Evolutionary conservation across 2,888 invertebrate species (phyloP).

Genomic region (Stenoptilia bipunctidactyla): DNA sequence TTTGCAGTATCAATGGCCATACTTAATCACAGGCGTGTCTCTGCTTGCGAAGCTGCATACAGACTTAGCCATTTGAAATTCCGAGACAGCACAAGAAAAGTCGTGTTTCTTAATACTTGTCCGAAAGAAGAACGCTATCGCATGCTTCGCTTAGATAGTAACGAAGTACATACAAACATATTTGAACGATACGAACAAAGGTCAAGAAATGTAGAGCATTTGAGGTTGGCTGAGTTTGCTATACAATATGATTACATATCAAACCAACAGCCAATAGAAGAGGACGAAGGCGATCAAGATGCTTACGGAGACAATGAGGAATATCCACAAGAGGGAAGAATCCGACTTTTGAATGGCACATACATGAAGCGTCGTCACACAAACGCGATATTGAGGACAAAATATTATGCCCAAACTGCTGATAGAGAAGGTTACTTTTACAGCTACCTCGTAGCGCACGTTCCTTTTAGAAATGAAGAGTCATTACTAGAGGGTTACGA

Average conservation of each 20-base stretch:
- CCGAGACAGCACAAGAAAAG: constrained; percentile 6
- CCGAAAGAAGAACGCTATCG: constrained; percentile 1
- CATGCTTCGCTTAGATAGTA: constrained; percentile 3
- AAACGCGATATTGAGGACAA: constrained; percentile 3
- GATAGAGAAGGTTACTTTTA: too few species aligned
- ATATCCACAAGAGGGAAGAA: neutral
- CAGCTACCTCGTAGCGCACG: too few species aligned
- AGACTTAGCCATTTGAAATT: constrained; percentile 12
- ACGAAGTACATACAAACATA: constrained; percentile 4
- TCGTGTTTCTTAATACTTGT: constrained; percentile 5
- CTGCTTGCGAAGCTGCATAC: constrained; percentile 14
- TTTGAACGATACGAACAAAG: constrained; percentile 4
- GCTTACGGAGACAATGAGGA: constrained; percentile 4
- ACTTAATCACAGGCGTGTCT: constrained; percentile 9
- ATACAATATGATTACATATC: constrained; percentile 1
- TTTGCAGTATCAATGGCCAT: constrained; percentile 8
- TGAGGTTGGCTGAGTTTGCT: constrained; percentile 6
- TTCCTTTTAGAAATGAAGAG: too few species aligned
- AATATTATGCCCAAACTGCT: neutral
- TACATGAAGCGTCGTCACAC: neutral
- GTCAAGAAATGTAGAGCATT: neutral
- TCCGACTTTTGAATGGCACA: constrained; percentile 1
- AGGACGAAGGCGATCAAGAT: constrained; percentile 3
- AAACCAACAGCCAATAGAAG: neutral
- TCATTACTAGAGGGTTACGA: too few species aligned